phyloP scores from a whole-genome alignment of 2,797 vertebrate genomes.

The Chaenodraco wilsoni region DNA sequence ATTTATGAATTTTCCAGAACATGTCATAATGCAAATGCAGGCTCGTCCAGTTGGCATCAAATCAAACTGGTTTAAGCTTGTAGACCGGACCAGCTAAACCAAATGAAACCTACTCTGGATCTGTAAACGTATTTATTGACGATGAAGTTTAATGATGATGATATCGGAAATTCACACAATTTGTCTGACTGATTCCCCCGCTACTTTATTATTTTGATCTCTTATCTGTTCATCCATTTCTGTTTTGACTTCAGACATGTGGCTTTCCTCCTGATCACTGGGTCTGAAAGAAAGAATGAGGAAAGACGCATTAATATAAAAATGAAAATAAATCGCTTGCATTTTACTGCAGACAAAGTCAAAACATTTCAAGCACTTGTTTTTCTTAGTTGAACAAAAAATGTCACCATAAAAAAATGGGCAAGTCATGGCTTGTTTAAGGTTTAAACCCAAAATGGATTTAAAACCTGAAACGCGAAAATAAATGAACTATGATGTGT shows the following conservation, averaged over 20 bases:
- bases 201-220: conserved; percentile 26
- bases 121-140: conserved; percentile 22
- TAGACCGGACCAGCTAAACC: no score
- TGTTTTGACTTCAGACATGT: conserved; percentile 27
- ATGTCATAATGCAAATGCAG: no score
- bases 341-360: background rate
- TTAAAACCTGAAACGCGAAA: background rate
- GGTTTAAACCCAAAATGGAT: background rate
- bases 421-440: background rate
- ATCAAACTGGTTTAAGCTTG: no score
- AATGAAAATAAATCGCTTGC: conserved; percentile 12
- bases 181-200: conserved; percentile 34
- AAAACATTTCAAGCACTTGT: background rate
- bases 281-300: conserved; percentile 58
- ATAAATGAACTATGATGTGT: no score
- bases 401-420: background rate
- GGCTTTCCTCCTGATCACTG: conserved; percentile 49
- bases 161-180: conserved; percentile 21
- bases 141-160: conserved; percentile 22
- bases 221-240: conserved; percentile 25
- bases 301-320: background rate
- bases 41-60: no score
- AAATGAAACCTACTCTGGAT: background rate
- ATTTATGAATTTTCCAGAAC: no score
- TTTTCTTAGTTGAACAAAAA: background rate